Conservation (phyloP, 1,140 invertebrate genomes). For the Apis cerana region DNA sequence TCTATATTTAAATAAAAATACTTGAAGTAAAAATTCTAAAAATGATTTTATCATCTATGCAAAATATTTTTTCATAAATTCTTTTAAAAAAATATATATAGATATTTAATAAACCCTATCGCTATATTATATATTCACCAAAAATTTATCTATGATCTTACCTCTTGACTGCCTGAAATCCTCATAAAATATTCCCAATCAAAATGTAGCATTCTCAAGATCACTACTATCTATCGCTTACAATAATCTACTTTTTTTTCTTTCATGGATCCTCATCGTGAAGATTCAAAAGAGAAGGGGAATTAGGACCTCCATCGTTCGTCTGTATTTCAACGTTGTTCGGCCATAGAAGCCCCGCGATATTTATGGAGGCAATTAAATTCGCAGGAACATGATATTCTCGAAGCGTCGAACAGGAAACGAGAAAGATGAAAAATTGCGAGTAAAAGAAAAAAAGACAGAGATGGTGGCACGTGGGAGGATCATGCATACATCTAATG, state of each 20-base stretch:
- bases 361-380: constrained; percentile 77
- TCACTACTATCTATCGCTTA: not conserved
- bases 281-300: not conserved
- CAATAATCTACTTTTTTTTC: constrained; percentile 16
- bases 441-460: not conserved
- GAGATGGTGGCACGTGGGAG: constrained; percentile 54
- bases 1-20: no score
- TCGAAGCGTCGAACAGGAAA: constrained; percentile 38
- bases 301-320: not conserved
- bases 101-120: no score
- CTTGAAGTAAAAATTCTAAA: no score
- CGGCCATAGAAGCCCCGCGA: constrained; percentile 34
- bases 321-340: constrained; percentile 30
- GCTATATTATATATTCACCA: no score
- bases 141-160: no score
- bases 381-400: constrained; percentile 68
- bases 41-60: no score
- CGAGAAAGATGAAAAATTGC: not conserved
- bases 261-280: not conserved
- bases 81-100: no score
- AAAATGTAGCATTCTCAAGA: not conserved
- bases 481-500: constrained; percentile 47
- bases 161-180: no score
- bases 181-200: no score
- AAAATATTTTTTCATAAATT: no score